These are phyloP conservation scores for Tapirus terrestris DNA, from an alignment of 2,113 vertebrate genomes.

Conservation along the genomic window DNA sequence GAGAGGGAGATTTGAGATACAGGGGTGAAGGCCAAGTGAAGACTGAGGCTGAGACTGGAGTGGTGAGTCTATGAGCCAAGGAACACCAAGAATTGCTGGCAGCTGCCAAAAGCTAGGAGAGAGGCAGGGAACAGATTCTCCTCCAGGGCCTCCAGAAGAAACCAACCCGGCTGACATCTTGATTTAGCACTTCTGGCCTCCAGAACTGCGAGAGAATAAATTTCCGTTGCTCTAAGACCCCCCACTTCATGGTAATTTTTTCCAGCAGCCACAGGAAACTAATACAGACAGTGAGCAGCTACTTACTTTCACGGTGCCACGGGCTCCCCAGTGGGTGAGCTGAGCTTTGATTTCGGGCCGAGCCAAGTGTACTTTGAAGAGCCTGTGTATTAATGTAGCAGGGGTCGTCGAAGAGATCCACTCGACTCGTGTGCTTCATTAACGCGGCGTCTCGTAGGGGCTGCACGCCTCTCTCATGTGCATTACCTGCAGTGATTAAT, in stretches of 20 bases:
- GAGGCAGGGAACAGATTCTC: background rate
- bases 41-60: background rate
- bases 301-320: constrained; percentile 81
- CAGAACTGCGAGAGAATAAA: background rate
- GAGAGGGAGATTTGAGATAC: background rate
- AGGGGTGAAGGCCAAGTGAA: background rate
- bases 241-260: background rate
- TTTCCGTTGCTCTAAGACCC: background rate
- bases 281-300: background rate
- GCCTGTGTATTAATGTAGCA: constrained; percentile 89
- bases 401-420: constrained; percentile 87
- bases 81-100: no score
- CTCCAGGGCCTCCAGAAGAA: background rate
- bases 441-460: constrained; percentile 69
- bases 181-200: background rate
- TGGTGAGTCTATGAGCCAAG: background rate
- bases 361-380: constrained; percentile 72
- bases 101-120: background rate
- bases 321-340: constrained; percentile 72
- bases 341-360: constrained; percentile 53
- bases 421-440: constrained; percentile 77
- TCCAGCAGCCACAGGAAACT: background rate
- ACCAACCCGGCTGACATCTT: background rate
- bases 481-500: constrained; percentile 78
- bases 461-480: constrained; percentile 72